Base-by-base conservation (phyloP, 2,797 vertebrate genomes). In the Zonotrichia albicollis region DNA sequence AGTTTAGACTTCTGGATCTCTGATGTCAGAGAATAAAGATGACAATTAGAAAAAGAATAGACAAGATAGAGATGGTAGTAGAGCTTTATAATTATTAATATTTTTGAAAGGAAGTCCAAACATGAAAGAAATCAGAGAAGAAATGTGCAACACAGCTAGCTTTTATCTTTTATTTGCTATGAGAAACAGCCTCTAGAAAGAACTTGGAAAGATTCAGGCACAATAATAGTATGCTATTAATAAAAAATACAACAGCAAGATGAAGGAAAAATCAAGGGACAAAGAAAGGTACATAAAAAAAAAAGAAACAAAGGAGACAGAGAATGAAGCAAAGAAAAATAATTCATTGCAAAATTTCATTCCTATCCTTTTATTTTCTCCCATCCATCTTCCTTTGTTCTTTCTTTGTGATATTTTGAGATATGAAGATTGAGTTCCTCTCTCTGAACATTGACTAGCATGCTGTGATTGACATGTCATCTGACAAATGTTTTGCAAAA, bases 161-260 rank as follows among this genome's bases (percentile, higher is more conserved):
- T 94, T 96, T 93, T 81, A 89, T 91, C 88, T 96, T 94, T 92
- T 81, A 74, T 78, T 92, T 92, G 26, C 60, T 81, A n/a, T 83
- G 55, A 96, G 91, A 93, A 94, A 76, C 76, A 85, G 23, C 16
- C 26, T 34, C 55, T 60, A 87, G 57, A 93, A 96, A 94, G 65
- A 91, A 70, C 40, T 53, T 81, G 18, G 89, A 91, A 91, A 93
- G 51, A 91, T 73, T 86, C 71, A 90, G 71, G n/a, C 43, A 93
- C 27, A 85, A 76, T 84, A 95, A 88, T 73, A 76, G 23, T 48
- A 84, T 38, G 38, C 27, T 89, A 91, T 84, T 90, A 86, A 94
- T 86, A 84, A 93, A 94, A 93, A 91, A 93, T 65, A 84, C n/a
- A 91, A 38, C 30, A 66, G 29, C 5, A 77, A 94, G 76, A 81